Evolutionary conservation across 2,797 vertebrate species (phyloP).

Genomic region (Melanotaenia parkinsoni): DNA sequence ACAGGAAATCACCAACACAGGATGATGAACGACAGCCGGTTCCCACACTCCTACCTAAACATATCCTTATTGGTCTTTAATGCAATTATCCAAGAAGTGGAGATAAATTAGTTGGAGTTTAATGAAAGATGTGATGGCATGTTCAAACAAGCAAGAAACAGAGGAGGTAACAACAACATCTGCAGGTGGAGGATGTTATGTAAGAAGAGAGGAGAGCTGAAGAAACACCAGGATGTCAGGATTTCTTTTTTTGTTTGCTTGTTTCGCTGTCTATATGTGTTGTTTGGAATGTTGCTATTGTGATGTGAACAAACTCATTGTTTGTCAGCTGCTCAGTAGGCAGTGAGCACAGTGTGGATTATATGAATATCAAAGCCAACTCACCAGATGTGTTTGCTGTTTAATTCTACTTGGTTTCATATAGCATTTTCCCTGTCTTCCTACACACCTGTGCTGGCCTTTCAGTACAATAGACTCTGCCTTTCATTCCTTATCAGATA

Average conservation of each 20-base stretch:
- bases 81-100: slow-evolving; percentile 54
- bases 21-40: slow-evolving; percentile 45
- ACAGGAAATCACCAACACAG: slow-evolving; percentile 67
- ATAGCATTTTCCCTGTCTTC: slow-evolving; percentile 17
- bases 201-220: slow-evolving; percentile 38
- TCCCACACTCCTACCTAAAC: slow-evolving; percentile 69
- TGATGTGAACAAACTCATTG: slow-evolving; percentile 20
- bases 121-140: slow-evolving; percentile 29
- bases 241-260: slow-evolving; percentile 29
- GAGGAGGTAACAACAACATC: slow-evolving; percentile 48
- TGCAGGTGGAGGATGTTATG: slow-evolving; percentile 64
- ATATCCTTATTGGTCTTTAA: slow-evolving; percentile 56
- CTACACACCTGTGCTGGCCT: slow-evolving; percentile 52
- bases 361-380: slow-evolving; percentile 25
- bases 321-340: slow-evolving; percentile 15
- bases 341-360: not conserved
- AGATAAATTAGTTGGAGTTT: slow-evolving; percentile 39
- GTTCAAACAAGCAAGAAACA: slow-evolving; percentile 33
- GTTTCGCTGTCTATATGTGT: slow-evolving; percentile 34
- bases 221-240: slow-evolving; percentile 47
- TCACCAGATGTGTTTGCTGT: slow-evolving; percentile 9
- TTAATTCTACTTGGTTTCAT: slow-evolving; percentile 14
- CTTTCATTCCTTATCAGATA: slow-evolving; percentile 56
- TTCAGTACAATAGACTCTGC: slow-evolving; percentile 55
- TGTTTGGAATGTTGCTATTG: slow-evolving; percentile 16